Percentiles rank a stretch among this genome's conserved stretches.
phyloP scores from a whole-genome alignment of 2,113 vertebrate genomes.

The Ardeotis arabs region DNA sequence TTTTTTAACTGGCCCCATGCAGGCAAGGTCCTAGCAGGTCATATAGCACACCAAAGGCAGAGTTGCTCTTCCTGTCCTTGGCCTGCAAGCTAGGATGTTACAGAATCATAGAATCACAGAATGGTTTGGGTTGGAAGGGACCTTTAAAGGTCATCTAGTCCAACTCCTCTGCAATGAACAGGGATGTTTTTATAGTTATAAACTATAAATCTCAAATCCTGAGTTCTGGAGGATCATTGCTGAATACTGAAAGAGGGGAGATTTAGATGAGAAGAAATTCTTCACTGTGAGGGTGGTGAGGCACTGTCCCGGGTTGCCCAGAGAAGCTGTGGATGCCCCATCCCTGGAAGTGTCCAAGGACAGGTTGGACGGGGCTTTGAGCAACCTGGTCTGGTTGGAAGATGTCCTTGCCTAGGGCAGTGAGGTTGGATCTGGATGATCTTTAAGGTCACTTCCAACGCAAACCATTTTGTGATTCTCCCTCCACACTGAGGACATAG shows the following conservation, averaged over 20 bases:
- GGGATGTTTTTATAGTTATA: background rate
- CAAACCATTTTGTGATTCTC: background rate
- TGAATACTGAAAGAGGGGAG: background rate
- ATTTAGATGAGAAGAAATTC: too few species aligned
- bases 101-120: too few species aligned
- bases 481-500: rapidly evolving
- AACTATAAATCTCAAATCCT: background rate
- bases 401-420: too few species aligned
- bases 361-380: too few species aligned
- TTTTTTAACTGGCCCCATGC: background rate
- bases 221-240: background rate
- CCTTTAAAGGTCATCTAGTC: background rate
- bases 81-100: background rate
- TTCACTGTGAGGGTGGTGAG: too few species aligned
- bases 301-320: too few species aligned
- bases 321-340: too few species aligned
- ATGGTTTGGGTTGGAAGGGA: background rate
- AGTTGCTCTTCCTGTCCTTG: background rate
- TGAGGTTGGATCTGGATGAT: too few species aligned
- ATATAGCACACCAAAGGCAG: background rate
- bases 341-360: too few species aligned
- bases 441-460: too few species aligned
- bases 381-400: too few species aligned
- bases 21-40: background rate
- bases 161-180: too few species aligned